These are phyloP conservation scores for Parelbella ahira DNA, from an alignment of 2,888 invertebrate genomes.

Conservation along the genomic window DNA sequence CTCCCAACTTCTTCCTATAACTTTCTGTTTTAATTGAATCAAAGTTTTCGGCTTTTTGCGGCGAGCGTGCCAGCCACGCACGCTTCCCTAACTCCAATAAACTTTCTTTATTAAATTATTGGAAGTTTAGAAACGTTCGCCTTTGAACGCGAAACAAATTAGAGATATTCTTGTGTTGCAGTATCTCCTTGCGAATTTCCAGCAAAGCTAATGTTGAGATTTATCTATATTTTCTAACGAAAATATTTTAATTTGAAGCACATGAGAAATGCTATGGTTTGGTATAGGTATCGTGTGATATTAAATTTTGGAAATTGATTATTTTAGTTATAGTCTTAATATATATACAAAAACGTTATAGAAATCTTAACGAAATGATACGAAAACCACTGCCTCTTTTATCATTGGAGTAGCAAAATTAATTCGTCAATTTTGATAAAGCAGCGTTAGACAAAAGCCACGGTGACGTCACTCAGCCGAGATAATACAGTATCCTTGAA, in stretches of 20 bases:
- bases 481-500: constrained; percentile 52
- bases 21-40: constrained; percentile 79
- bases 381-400: too few species aligned
- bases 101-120: constrained; percentile 81
- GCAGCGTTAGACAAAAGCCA: background rate
- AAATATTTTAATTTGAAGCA: too few species aligned
- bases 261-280: too few species aligned
- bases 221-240: too few species aligned
- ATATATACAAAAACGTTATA: too few species aligned
- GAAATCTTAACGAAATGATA: too few species aligned
- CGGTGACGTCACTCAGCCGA: constrained; percentile 16
- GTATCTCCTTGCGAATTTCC: too few species aligned
- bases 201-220: too few species aligned
- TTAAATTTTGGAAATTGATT: too few species aligned
- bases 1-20: constrained; percentile 70
- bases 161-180: constrained; percentile 60
- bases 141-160: constrained; percentile 74
- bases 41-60: constrained; percentile 79
- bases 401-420: too few species aligned
- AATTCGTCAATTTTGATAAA: constrained; percentile 9
- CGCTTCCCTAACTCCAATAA: constrained; percentile 63
- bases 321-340: too few species aligned
- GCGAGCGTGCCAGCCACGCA: constrained; percentile 76
- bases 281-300: too few species aligned
- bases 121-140: constrained; percentile 76